Conservation (phyloP, 2,797 vertebrate species). For the Phoxinus dragarum region DNA sequence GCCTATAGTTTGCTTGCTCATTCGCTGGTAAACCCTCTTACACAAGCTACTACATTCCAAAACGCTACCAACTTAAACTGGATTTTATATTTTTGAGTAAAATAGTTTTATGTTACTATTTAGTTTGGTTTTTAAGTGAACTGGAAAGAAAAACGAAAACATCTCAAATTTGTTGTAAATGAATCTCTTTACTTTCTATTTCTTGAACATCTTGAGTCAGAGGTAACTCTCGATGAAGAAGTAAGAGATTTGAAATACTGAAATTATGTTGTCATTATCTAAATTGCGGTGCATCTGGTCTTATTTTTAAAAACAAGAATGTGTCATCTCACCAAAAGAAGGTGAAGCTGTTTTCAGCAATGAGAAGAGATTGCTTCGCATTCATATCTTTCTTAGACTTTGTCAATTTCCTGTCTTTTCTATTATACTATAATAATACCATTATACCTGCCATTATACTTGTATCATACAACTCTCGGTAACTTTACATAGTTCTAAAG, state of each 20-base stretch:
- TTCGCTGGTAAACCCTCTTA: background rate
- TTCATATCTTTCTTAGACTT: slow-evolving; percentile 23
- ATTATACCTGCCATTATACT: background rate
- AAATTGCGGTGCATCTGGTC: background rate
- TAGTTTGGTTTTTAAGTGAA: background rate
- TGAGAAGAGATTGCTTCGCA: slow-evolving; percentile 31
- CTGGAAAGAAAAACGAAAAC: background rate
- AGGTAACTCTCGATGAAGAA: background rate
- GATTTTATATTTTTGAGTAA: background rate
- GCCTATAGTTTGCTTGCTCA: background rate
- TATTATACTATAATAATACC: background rate
- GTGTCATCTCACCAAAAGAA: slow-evolving; percentile 3
- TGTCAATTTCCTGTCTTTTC: background rate
- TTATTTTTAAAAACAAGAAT: slow-evolving; percentile 11
- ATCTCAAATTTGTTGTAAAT: background rate
- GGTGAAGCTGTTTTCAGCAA: slow-evolving; percentile 22
- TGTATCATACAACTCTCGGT: background rate
- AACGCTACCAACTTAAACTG: background rate
- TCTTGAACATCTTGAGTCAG: background rate
- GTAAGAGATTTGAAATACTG: background rate
- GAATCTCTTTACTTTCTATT: background rate
- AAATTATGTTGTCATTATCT: slow-evolving; percentile 25
- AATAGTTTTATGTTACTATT: background rate
- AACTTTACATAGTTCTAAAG: background rate
- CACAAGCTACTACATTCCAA: background rate